A percentile compares a stretch with the other conserved stretches of the same genome.
phyloP scores from a whole-genome alignment of 2,797 vertebrate genomes.

The Channallabes apus region DNA sequence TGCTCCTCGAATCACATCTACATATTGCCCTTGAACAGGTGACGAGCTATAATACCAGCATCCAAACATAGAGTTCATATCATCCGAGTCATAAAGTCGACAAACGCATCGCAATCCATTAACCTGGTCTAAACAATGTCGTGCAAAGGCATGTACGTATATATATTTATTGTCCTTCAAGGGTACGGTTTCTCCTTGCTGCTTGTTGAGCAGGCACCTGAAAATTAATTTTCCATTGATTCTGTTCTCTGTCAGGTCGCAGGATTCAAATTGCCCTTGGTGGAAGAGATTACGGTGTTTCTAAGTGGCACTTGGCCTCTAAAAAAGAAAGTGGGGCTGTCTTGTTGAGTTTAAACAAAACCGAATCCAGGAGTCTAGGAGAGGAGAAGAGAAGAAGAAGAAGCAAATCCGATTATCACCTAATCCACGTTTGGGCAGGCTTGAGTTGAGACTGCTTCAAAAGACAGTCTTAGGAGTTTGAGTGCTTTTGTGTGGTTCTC shows the following conservation, averaged over 20 bases:
- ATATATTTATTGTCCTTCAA: slow-evolving; percentile 32
- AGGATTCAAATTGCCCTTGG: slow-evolving; percentile 42
- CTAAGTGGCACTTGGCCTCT: slow-evolving; percentile 38
- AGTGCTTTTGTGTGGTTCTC: slow-evolving; percentile 18
- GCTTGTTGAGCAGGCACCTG: slow-evolving; percentile 35
- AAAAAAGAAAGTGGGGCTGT: neutral
- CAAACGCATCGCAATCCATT: slow-evolving; percentile 25
- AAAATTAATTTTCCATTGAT: slow-evolving; percentile 55
- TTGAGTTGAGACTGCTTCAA: neutral
- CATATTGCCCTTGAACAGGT: slow-evolving; percentile 44
- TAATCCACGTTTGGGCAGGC: slow-evolving; percentile 20
- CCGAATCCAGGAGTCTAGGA: slow-evolving; percentile 6
- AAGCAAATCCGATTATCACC: slow-evolving; percentile 24
- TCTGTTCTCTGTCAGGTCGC: slow-evolving; percentile 17
- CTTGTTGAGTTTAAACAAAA: slow-evolving; percentile 20
- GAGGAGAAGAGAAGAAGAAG: slow-evolving; percentile 20
- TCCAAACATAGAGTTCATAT: neutral
- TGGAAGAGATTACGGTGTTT: slow-evolving; percentile 46
- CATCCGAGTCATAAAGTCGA: neutral
- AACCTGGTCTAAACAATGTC: slow-evolving; percentile 3
- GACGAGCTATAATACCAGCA: slow-evolving; percentile 10
- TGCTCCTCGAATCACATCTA: slow-evolving; percentile 19
- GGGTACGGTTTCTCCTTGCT: slow-evolving; percentile 6
- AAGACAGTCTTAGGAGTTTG: slow-evolving; percentile 19
- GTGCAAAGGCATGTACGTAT: slow-evolving; percentile 11